Evolutionary conservation across 1,140 invertebrate genomes (phyloP).

Genomic region (Pseudomyrmex pallidus): DNA sequence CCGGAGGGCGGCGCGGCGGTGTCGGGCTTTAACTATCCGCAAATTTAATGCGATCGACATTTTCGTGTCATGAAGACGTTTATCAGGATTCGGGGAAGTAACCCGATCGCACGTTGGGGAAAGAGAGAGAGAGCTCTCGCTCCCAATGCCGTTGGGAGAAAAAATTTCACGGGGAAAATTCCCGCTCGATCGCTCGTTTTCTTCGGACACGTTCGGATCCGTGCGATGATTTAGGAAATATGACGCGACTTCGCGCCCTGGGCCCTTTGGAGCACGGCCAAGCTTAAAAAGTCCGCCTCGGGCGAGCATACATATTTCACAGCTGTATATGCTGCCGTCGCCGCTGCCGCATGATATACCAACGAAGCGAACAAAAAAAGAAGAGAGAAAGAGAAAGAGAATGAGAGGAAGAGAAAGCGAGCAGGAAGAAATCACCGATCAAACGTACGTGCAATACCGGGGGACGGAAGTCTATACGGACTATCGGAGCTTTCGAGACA

Average conservation of each 20-base stretch:
- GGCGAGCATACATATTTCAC: conserved; percentile 63
- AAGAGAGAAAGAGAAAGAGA: not conserved
- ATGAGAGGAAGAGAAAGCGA: not conserved
- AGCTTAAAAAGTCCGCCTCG: conserved; percentile 55
- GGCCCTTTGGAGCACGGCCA: conserved; percentile 60
- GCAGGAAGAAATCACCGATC: conserved; percentile 41
- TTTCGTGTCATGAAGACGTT: conserved; percentile 22
- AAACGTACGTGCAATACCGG: conserved; percentile 39
- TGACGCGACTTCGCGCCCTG: conserved; percentile 60
- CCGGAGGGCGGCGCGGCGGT: not conserved
- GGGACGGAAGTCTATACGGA: conserved; percentile 12
- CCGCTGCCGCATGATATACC: conserved; percentile 32
- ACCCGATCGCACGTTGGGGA: not conserved
- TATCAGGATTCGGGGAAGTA: conserved; percentile 34
- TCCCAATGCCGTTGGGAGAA: not conserved
- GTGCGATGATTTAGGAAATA: conserved; percentile 64
- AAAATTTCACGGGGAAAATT: conserved; percentile 43
- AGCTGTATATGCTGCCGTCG: conserved; percentile 45
- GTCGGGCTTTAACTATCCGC: conserved; percentile 32
- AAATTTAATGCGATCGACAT: conserved; percentile 39
- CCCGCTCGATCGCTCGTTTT: conserved; percentile 50
- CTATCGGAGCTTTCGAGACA: conserved; percentile 56
- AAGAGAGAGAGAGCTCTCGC: not conserved
- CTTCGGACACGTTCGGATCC: conserved; percentile 52
- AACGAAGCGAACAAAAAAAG: not conserved